A percentile compares a stretch with the other conserved stretches of the same genome.
These are phyloP conservation scores for Agraylea sexmaculata DNA, from an alignment of 1,140 invertebrate genomes.

Conservation along the genomic window DNA sequence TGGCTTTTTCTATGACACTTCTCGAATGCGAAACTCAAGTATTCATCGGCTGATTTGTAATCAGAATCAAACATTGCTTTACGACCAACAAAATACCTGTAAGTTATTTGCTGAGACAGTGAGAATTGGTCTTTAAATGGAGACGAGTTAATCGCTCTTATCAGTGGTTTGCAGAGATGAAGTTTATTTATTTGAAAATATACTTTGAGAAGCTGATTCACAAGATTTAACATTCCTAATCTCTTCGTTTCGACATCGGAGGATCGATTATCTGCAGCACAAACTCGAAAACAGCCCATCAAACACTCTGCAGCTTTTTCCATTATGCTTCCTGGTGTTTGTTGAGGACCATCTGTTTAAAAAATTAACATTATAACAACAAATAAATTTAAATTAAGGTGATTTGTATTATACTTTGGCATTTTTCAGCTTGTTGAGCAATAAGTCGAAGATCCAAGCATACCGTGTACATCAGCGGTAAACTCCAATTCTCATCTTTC, in stretches of 20 bases:
- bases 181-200: slow-evolving; percentile 96
- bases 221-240: slow-evolving; percentile 89
- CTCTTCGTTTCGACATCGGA: slow-evolving; percentile 84
- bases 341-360: slow-evolving; percentile 16
- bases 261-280: slow-evolving; percentile 83
- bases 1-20: slow-evolving; percentile 70
- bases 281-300: slow-evolving; percentile 90
- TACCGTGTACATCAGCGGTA: slow-evolving; percentile 81
- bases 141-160: slow-evolving; percentile 88
- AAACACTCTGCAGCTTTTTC: slow-evolving; percentile 91
- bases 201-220: slow-evolving; percentile 96
- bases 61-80: slow-evolving; percentile 98
- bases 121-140: slow-evolving; percentile 81
- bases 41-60: slow-evolving; percentile 84
- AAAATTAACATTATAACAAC: background rate
- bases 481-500: slow-evolving; percentile 93
- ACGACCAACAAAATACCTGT: slow-evolving; percentile 92
- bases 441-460: slow-evolving; percentile 80
- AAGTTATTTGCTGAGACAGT: slow-evolving; percentile 81
- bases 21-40: slow-evolving; percentile 85
- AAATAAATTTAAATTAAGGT: no score
- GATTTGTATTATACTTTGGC: slow-evolving; percentile 32
- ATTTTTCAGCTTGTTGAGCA: slow-evolving; percentile 64
- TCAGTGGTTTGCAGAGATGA: slow-evolving; percentile 92
- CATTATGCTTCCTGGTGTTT: slow-evolving; percentile 62